A percentile compares a stretch with the other conserved stretches of the same genome.
Conservation (phyloP, 2,888 invertebrate species). For the Eubasilissa splendida region DNA sequence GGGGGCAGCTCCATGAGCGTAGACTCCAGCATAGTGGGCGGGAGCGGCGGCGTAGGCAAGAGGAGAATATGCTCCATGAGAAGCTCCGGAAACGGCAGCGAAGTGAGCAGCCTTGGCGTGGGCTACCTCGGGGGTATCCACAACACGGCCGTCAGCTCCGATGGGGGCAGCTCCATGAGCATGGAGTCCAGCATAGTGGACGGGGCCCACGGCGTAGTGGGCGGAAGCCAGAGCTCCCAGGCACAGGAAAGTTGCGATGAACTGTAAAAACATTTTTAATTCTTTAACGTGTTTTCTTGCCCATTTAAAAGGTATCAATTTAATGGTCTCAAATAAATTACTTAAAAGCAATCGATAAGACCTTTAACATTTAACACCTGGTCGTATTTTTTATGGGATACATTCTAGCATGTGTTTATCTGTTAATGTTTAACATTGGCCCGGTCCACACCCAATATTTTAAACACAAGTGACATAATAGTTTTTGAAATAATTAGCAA, state of each 20-base stretch:
- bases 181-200: slow-evolving; percentile 39
- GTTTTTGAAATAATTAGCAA: no score
- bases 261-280: slow-evolving; percentile 36
- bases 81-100: slow-evolving; percentile 62
- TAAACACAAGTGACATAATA: no score
- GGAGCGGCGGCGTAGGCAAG: slow-evolving; percentile 11
- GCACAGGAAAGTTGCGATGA: slow-evolving; percentile 50
- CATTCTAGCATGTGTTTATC: no score
- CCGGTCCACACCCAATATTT: no score
- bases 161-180: slow-evolving; percentile 33
- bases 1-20: slow-evolving; percentile 30
- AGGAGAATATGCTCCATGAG: slow-evolving; percentile 24
- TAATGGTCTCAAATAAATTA: no score
- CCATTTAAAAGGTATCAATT: no score
- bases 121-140: slow-evolving; percentile 56
- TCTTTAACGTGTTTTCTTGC: no score
- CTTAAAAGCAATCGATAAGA: no score
- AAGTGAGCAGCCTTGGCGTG: slow-evolving; percentile 59
- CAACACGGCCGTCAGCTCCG: slow-evolving; percentile 46
- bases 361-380: no score
- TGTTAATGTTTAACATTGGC: no score
- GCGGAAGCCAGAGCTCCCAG: slow-evolving; percentile 50
- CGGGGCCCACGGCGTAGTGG: slow-evolving; percentile 65
- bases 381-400: no score
- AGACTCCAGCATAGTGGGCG: slow-evolving; percentile 9